Base-by-base conservation (phyloP, 2,888 invertebrate genomes). In the Platycnemis pennipes region DNA sequence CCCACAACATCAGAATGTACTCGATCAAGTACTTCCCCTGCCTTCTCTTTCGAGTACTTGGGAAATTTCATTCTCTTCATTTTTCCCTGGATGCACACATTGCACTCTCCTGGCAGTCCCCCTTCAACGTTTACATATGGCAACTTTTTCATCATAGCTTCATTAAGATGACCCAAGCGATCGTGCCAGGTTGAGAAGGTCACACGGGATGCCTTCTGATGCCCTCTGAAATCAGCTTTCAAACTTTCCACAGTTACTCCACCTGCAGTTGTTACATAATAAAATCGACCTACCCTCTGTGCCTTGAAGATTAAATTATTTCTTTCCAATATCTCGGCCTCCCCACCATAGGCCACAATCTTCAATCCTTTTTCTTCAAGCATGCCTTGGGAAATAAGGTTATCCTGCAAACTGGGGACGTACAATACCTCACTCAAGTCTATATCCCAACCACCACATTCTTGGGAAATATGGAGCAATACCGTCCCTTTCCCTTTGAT, bases 31-130 rank as follows among this genome's bases (percentile, higher is more conserved):
- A 85, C 85, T 94, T 94, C 77, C 45, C 49, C n/a, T 77, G 85
- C 85, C 44, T 94, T 94, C 45, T 94, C 77, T 69, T 77, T 77
- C 4, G n/a, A n/a, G 85, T 49, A 49, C 31, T 69, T 85, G 22
- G 94, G 94, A 56, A 94, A 94, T 86, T 86, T 86, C n/a, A 44
- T 87, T 53, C 94, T 86, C 56, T 31, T 94, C 94, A 94, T 94
- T 49, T 94, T 94, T 46, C 94, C 46, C 63, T 26, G n/a, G 63
- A 63, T n/a, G 22, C 63, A 63, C 63, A 63, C 22, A 63, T 26
- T 26, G 63, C 22, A 44, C 42, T 19, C 22, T 86, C 44, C 2
- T 37, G 56, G 49, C 87, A 87, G 4, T 94, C 87, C 44, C 19
- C 42, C 44, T 86, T 37, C 37, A 37, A 86, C 37, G 86, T 86